phyloP scores from a whole-genome alignment of 2,888 invertebrate genomes.

The Pteria penguin region DNA sequence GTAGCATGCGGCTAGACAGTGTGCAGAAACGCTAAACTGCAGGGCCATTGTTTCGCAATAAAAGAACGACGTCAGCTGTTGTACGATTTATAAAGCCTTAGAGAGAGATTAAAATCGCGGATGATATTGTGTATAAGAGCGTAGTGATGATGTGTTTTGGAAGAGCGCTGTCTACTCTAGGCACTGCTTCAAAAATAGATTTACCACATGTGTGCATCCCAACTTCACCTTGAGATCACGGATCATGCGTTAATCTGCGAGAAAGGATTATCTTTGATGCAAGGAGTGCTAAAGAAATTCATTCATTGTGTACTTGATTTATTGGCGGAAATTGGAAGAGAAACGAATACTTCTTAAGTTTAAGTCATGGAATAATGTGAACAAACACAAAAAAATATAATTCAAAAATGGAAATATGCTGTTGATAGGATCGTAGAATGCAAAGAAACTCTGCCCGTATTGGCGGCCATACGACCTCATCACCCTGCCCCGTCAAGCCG shows the following conservation, averaged over 20 bases:
- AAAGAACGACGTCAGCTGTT: neutral
- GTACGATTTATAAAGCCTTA: neutral
- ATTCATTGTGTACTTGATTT: neutral
- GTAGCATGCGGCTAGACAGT: too few relatives aligned
- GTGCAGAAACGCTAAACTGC: too few relatives aligned
- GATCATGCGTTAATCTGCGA: conserved; percentile 28
- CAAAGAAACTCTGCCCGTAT: conserved; percentile 49
- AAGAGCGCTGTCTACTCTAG: neutral
- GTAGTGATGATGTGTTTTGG: neutral
- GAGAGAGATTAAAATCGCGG: neutral
- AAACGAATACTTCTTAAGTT: too few relatives aligned
- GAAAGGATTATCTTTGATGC: conserved; percentile 19
- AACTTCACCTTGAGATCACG: neutral
- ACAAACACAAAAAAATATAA: too few relatives aligned
- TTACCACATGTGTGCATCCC: neutral
- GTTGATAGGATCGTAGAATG: conserved; percentile 27
- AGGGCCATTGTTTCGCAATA: neutral
- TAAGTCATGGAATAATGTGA: too few relatives aligned
- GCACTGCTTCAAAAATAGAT: neutral
- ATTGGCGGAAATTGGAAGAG: too few relatives aligned
- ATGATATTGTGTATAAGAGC: neutral
- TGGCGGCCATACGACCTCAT: conserved; percentile 45
- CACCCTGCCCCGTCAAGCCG: conserved; percentile 58
- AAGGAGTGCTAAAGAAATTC: too few relatives aligned
- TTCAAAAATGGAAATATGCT: neutral